A percentile compares a stretch with the other conserved stretches of the same genome.
Evolutionary conservation across 2,797 vertebrate genomes (phyloP).

Genomic region (Darevskia mixta): DNA sequence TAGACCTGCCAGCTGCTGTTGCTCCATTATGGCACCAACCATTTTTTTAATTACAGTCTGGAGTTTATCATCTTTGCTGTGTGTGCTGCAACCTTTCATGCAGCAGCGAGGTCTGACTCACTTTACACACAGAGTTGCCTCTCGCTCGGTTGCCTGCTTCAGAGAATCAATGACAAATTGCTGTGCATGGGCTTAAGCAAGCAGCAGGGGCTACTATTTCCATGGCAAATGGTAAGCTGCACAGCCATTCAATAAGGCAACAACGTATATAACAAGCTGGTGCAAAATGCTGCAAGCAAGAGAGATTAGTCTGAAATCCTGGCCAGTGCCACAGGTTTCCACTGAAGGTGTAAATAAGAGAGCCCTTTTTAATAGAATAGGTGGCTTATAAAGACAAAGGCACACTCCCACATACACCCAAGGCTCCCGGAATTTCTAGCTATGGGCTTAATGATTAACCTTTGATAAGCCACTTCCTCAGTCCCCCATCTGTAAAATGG

Average conservation of each 20-base stretch:
- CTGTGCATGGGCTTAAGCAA: slow-evolving; percentile 9
- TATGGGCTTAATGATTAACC: too few species aligned
- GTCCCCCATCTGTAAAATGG: neutral
- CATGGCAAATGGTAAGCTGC: neutral
- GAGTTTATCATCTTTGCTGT: slow-evolving; percentile 26
- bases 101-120: neutral
- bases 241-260: neutral
- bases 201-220: neutral
- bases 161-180: slow-evolving; percentile 13
- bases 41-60: neutral
- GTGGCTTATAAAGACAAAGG: neutral
- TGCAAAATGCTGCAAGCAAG: neutral
- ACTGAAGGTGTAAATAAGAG: neutral
- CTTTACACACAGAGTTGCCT: slow-evolving; percentile 2
- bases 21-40: neutral
- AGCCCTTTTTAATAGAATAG: neutral
- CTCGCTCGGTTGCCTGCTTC: neutral
- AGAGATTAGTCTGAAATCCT: neutral
- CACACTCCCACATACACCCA: too few species aligned
- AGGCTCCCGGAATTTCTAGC: neutral
- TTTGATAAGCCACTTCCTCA: neutral
- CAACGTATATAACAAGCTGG: neutral
- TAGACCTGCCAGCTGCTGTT: slow-evolving; percentile 24
- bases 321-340: neutral
- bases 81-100: neutral